phyloP scores from a whole-genome alignment of 2,113 vertebrate species.

The Syngnathus typhle region DNA sequence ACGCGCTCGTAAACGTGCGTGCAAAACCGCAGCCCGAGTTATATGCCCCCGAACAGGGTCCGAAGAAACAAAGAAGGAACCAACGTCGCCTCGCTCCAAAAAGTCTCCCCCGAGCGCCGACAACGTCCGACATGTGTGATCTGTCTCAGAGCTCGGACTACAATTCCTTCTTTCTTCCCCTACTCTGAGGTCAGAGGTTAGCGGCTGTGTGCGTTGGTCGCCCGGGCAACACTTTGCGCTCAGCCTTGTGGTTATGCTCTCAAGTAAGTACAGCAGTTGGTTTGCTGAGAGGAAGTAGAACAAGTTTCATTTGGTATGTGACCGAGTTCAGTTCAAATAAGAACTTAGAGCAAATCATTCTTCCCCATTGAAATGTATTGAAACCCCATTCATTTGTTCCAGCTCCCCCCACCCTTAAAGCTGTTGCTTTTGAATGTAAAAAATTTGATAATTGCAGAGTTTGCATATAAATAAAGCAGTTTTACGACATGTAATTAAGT shows the following conservation, averaged over 20 bases:
- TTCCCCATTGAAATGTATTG: background rate
- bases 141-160: conserved; percentile 1
- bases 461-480: no score
- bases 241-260: conserved; percentile 34
- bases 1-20: conserved; percentile 15
- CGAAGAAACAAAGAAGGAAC: conserved; percentile 17
- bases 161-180: conserved; percentile 14
- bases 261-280: conserved; percentile 36
- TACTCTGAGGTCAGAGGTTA: conserved; percentile 38
- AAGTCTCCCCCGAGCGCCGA: conserved; percentile 1
- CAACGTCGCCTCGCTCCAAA: background rate
- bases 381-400: background rate
- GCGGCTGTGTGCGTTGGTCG: conserved; percentile 6
- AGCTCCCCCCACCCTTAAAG: no score
- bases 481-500: no score
- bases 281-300: background rate
- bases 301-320: background rate
- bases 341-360: background rate
- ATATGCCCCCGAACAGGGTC: conserved; percentile 10
- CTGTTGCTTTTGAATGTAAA: background rate
- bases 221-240: conserved; percentile 2
- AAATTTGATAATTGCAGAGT: background rate
- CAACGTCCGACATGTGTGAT: conserved; percentile 9
- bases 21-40: conserved; percentile 29
- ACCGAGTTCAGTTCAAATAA: background rate